Evolutionary conservation across 2,888 invertebrate genomes (phyloP).

Genomic region (Hydriomena furcata): DNA sequence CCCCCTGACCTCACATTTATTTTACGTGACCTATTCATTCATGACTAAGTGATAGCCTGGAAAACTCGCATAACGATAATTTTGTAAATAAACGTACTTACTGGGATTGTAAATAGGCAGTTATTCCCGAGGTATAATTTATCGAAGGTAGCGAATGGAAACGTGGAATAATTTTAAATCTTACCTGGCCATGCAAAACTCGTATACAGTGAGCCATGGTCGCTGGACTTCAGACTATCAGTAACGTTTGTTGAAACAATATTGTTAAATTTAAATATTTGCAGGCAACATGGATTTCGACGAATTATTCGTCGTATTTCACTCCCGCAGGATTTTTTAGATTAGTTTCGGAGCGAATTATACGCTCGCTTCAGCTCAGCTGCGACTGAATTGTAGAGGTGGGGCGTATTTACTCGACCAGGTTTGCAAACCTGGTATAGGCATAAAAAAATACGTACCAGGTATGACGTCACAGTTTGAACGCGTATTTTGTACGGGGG

Average conservation of each 20-base stretch:
- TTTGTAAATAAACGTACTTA: constrained; percentile 55
- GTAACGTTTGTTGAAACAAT: constrained; percentile 45
- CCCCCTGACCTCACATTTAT: constrained; percentile 56
- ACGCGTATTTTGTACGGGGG: too few relatives aligned
- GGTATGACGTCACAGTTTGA: too few relatives aligned
- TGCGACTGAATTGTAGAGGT: too few relatives aligned
- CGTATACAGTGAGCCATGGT: constrained; percentile 91
- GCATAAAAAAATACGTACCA: too few relatives aligned
- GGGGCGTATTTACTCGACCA: too few relatives aligned
- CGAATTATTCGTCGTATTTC: constrained; percentile 44
- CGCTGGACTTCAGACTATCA: constrained; percentile 66
- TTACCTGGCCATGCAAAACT: constrained; percentile 91
- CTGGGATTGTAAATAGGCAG: neutral
- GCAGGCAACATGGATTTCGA: constrained; percentile 69
- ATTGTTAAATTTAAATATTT: constrained; percentile 51
- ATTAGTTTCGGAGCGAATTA: constrained; percentile 33
- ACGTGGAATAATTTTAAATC: constrained; percentile 52
- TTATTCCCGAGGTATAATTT: constrained; percentile 11
- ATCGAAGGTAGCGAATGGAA: constrained; percentile 27
- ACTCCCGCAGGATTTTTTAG: constrained; percentile 45
- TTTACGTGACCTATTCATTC: constrained; percentile 59
- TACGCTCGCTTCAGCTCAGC: constrained; percentile 33
- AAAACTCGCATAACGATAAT: constrained; percentile 50
- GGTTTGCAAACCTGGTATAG: too few relatives aligned
- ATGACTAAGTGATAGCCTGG: constrained; percentile 49